Percentiles rank a stretch among this genome's conserved stretches.
Conservation (phyloP, 2,888 invertebrate genomes). For the Lepetodrilus schrolli region DNA sequence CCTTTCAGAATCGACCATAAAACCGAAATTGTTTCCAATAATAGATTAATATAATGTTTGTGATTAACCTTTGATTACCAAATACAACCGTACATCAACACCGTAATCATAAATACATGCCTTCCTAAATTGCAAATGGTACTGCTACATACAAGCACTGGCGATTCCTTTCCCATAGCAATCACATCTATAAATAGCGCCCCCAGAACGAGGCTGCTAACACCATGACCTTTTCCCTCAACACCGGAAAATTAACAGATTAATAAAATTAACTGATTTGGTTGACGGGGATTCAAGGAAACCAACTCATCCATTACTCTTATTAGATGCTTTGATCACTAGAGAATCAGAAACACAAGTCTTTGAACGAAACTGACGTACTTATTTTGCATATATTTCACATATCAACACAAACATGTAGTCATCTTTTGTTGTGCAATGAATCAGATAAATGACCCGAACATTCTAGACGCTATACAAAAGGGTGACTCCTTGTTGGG, state of each 20-base stretch:
- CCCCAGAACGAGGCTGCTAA: constrained; percentile 27
- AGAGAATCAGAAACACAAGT: not conserved
- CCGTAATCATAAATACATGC: not conserved
- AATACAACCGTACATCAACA: not conserved
- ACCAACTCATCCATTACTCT: not conserved
- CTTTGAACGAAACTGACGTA: not conserved
- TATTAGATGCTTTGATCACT: not conserved
- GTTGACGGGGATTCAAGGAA: not conserved
- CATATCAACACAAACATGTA: constrained; percentile 25
- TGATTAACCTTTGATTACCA: not conserved
- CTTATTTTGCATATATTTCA: constrained; percentile 10
- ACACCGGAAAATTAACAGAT: constrained; percentile 31
- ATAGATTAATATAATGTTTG: not conserved
- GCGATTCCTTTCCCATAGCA: not conserved
- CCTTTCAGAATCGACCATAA: not conserved
- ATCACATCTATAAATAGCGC: constrained; percentile 19
- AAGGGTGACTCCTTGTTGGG: too few relatives aligned
- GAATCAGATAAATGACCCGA: constrained; percentile 21
- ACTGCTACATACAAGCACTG: not conserved
- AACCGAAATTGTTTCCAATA: not conserved
- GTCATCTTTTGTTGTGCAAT: constrained; percentile 25
- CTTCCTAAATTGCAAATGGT: not conserved
- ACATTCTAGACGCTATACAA: constrained; percentile 12
- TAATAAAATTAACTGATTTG: constrained; percentile 28
- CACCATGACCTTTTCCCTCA: constrained; percentile 15